phyloP scores from a whole-genome alignment of 1,140 invertebrate species.

The Drosophila obscura region DNA sequence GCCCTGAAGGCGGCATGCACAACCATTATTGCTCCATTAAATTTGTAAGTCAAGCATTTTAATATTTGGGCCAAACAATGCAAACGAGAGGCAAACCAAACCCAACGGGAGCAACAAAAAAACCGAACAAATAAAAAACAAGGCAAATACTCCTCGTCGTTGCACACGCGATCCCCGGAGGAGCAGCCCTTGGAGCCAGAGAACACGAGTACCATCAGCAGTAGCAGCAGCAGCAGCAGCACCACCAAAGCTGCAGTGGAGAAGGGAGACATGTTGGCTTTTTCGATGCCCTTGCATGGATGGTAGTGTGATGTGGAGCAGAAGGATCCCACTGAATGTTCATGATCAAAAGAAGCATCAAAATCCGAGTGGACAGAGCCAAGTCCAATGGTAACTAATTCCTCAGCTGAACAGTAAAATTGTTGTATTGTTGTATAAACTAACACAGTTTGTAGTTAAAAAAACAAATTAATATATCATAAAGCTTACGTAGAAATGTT shows the following conservation, averaged over 20 bases:
- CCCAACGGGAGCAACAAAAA: constrained; percentile 41
- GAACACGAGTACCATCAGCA: neutral
- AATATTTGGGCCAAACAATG: constrained; percentile 82
- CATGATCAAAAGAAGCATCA: no score
- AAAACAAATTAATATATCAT: no score
- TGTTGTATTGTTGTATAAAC: no score
- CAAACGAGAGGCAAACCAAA: constrained; percentile 71
- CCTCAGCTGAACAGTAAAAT: no score
- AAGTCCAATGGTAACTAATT: no score
- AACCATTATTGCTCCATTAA: constrained; percentile 81
- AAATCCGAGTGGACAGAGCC: no score
- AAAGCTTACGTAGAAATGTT: no score
- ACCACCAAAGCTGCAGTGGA: constrained; percentile 3
- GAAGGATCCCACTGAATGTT: no score
- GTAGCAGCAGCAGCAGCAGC: constrained; percentile 11
- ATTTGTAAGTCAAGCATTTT: constrained; percentile 83
- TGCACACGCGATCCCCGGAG: constrained; percentile 58
- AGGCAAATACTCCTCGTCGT: constrained; percentile 48
- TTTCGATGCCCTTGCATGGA: constrained; percentile 11
- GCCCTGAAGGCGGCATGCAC: constrained; percentile 65
- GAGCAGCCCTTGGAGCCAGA: constrained; percentile 30
- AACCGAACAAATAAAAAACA: constrained; percentile 27
- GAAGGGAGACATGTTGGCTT: constrained; percentile 45
- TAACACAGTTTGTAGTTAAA: no score
- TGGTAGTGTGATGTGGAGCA: no score